Conservation (phyloP, 2,113 vertebrate species). For the Dendropsophus ebraccatus region DNA sequence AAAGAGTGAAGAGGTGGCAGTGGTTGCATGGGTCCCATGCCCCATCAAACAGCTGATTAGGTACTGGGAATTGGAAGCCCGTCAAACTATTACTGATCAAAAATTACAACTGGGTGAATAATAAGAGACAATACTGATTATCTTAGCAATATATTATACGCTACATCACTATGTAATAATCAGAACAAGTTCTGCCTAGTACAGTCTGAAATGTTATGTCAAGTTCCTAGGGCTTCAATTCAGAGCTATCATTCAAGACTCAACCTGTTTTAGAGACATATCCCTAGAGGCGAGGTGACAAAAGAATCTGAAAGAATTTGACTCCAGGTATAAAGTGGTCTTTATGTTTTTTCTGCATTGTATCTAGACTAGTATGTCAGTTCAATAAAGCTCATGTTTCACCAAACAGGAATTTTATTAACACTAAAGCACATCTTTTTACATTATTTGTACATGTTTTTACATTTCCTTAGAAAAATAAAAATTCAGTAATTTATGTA, state of each 20-base stretch:
- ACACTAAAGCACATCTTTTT: not conserved
- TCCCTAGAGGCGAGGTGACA: slow-evolving; percentile 64
- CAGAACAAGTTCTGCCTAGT: slow-evolving; percentile 71
- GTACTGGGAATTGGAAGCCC: too few species aligned
- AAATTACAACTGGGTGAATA: too few species aligned
- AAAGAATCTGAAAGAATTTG: slow-evolving; percentile 58
- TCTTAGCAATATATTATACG: not conserved
- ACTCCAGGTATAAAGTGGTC: slow-evolving; percentile 17
- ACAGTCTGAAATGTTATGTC: slow-evolving; percentile 63
- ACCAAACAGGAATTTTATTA: not conserved
- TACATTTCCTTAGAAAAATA: not conserved
- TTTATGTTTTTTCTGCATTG: slow-evolving; percentile 10
- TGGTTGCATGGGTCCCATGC: too few species aligned
- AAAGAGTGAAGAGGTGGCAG: too few species aligned
- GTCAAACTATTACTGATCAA: too few species aligned
- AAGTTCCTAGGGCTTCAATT: slow-evolving; percentile 67
- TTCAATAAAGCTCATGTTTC: slow-evolving; percentile 7
- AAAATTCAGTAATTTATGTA: not conserved
- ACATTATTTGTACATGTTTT: not conserved
- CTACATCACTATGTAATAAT: not conserved
- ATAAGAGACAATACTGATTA: too few species aligned
- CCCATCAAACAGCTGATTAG: too few species aligned
- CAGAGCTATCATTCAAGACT: slow-evolving; percentile 68
- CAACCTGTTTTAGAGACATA: slow-evolving; percentile 70
- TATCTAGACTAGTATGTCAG: slow-evolving; percentile 50